Conservation (phyloP, 1,140 invertebrate species). For the Drosophila simulans region DNA sequence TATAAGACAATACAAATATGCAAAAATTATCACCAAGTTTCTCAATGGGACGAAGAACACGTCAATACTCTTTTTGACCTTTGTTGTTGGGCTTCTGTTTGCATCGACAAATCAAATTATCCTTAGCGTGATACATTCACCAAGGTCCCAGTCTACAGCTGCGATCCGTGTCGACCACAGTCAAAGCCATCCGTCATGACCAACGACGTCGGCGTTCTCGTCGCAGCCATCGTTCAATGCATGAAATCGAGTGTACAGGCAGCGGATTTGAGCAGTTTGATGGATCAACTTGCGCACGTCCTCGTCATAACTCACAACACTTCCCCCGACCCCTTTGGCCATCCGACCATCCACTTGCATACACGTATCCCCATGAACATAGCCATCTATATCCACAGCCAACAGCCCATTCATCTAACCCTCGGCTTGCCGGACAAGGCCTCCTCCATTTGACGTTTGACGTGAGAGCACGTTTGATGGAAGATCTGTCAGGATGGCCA, state of each 20-base stretch:
- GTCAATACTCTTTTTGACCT: constrained; percentile 28
- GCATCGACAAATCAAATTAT: constrained; percentile 71
- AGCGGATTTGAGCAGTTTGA: constrained; percentile 81
- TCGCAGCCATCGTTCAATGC: constrained; percentile 58
- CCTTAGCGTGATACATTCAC: constrained; percentile 65
- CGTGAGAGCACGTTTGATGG: constrained; percentile 78
- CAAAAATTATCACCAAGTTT: constrained; percentile 5
- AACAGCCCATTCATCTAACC: constrained; percentile 2
- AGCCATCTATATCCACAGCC: constrained; percentile 4
- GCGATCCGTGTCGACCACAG: constrained; percentile 64
- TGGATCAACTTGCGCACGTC: constrained; percentile 80
- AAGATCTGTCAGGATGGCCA: constrained; percentile 74
- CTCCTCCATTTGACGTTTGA: constrained; percentile 76
- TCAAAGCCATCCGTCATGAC: constrained; percentile 75
- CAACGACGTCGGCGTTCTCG: constrained; percentile 64
- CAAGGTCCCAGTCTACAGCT: constrained; percentile 8
- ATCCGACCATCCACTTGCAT: constrained; percentile 7
- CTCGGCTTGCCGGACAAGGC: constrained; percentile 55
- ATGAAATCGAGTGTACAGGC: constrained; percentile 67
- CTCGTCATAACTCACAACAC: constrained; percentile 80
- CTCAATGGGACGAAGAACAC: constrained; percentile 1
- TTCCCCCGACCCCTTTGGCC: constrained; percentile 39
- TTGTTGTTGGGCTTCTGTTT: constrained; percentile 61
- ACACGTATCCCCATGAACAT: constrained; percentile 2
- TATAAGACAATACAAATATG: background rate